These are phyloP conservation scores for Sialia sialis DNA, from an alignment of 2,113 vertebrate genomes.

Conservation along the genomic window DNA sequence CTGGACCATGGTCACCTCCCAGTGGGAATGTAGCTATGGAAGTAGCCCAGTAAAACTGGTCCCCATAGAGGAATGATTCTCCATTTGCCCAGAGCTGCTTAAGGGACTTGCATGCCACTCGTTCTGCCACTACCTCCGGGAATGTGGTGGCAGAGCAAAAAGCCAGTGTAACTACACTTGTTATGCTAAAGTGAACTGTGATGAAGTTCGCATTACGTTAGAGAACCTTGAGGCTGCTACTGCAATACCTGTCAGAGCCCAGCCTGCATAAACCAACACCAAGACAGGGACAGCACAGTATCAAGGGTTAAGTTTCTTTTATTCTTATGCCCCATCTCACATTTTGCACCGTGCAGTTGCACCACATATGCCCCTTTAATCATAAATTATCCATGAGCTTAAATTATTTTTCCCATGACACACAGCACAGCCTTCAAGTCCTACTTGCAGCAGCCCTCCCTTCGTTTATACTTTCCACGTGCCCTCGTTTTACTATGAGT, in stretches of 20 bases:
- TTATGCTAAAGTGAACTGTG: not conserved
- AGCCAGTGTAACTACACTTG: not conserved
- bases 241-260: not conserved
- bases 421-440: not conserved
- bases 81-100: not conserved
- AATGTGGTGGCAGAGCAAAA: not conserved
- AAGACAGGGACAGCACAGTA: not conserved
- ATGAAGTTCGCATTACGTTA: not conserved
- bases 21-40: not conserved
- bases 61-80: rapidly evolving
- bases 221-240: not conserved
- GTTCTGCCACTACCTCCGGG: not conserved
- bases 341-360: not conserved
- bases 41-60: not conserved
- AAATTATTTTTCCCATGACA: not conserved
- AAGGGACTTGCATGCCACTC: not conserved
- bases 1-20: not conserved
- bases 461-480: not conserved
- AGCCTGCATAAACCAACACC: not conserved
- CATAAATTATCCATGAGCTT: not conserved
- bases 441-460: not conserved
- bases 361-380: not conserved
- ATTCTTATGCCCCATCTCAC: not conserved
- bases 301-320: not conserved
- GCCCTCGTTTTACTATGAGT: not conserved